Evolutionary conservation across 2,113 vertebrate genomes (phyloP), one percentile per base, ranked within the genome.

Genomic region (Emydura subglobosa): DNA sequence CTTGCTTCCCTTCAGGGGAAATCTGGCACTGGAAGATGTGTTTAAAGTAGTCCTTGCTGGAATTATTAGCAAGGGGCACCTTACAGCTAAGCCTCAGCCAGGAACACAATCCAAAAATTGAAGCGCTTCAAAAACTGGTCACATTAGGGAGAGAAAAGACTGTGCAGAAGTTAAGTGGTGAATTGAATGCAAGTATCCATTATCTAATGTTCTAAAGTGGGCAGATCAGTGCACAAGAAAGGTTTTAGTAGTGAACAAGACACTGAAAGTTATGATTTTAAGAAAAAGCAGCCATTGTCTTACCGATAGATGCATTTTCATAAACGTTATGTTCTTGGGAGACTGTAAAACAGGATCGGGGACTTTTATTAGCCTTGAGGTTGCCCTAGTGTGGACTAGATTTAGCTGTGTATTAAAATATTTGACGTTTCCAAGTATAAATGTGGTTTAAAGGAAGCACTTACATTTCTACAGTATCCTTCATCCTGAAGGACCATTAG

Each of bases 371-470:
- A 81, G 2, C 86, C 49, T 91, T 3, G 1, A 24, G 14, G 81
- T 39, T 68, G 25, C 50, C 78, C 16, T 53, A 5, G 12, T 76
- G 80, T 54, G 29, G 76, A 80, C 72, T 39, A 11, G 1, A 1
- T 53, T 17, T 44, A 0, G 4, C 5, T n/a, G 85, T 74, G 13
- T 6, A 1, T 0, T 2, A 24, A 74, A 65, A 19, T 31, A 76
- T 80, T 76, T 51, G 21, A 2, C 29, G 3, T 53, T 61, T 79
- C 54, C 51, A 54, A 10, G 57, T 27, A 47, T 5, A 82, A 81
- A 65, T 31, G 10, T 42, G 68, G 22, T 42, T 74, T 74, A 42
- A 74, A 74, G 68, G 5, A 42, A 42, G 39, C 10, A 76, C 39
- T 44, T 76, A 21, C 39, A 76, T 76, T 68, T 74, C n/a, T 25